Base-by-base conservation (phyloP, 2,113 vertebrate species). In the Xiphophorus couchianus region DNA sequence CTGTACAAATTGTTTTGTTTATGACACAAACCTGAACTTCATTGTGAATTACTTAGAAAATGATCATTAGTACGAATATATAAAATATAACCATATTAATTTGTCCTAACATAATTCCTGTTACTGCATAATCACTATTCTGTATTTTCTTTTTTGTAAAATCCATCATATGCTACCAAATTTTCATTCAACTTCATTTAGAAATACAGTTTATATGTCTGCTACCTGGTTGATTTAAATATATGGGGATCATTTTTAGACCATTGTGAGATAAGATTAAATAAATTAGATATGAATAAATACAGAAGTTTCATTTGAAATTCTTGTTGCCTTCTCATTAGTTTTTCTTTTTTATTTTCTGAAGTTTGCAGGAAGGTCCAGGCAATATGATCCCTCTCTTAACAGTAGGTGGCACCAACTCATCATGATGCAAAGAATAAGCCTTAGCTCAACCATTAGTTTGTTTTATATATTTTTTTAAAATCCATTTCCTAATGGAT, bases 341-440 rank as follows among this genome's bases (percentile, higher is more conserved):
- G 9, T 31, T 30, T 30, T 29, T 27, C 2, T 37, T 2, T 37
- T 11, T 9, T 62, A 6, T 73, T 83, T 69, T 25, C 3, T 62
- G 64, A 71, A 69, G 69, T 60, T 71, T 69, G 15, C 62, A 65
- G 63, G 3, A 37, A 66, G 29, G 74, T 67, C 73, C 25, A n/a
- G 74, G 67, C 71, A 84, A 76, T 81, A 75, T 78, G 37, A 84
- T 86, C 85, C 88, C 83, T 75, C 65, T 84, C 89, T 89, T 91
- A 93, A 94, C 94, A 95, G 93, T 91, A 94, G 94, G 94, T 94
- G 94, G 94, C 94, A 94, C 93, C 92, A 94, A 84, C 86, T 91
- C 82, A 89, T 93, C 84, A 78, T 89, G 77, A 74, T 81, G 72
- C 77, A 81, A 72, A 85, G 74, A 51, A 13, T 37, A 33, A 70